These are phyloP conservation scores for Volucella zonaria DNA, from an alignment of 2,888 invertebrate species.

Conservation along the genomic window DNA sequence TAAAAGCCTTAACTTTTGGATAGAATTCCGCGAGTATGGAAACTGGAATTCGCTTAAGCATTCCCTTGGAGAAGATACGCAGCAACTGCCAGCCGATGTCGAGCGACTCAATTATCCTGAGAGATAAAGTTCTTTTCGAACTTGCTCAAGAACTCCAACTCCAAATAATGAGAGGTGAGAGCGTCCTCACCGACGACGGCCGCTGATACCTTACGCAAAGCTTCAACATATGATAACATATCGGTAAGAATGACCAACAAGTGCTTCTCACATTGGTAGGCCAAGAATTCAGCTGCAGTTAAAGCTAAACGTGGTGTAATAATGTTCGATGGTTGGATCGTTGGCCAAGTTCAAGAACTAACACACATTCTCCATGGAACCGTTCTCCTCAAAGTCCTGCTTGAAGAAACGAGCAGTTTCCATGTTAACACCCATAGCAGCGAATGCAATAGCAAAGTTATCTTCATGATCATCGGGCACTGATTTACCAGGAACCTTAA, in stretches of 20 bases:
- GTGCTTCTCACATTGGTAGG: constrained; percentile 99
- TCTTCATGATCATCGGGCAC: constrained; percentile 97
- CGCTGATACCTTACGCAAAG: too few species aligned
- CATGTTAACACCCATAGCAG: constrained; percentile 97
- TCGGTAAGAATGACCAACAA: constrained; percentile 99
- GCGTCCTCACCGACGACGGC: too few species aligned
- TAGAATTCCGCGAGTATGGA: constrained; percentile 98
- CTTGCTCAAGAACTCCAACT: too few species aligned
- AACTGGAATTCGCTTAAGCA: constrained; percentile 99
- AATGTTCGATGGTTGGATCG: too few species aligned
- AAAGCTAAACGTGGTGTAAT: too few species aligned
- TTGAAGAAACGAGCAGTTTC: constrained; percentile 99
- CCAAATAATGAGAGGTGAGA: too few species aligned
- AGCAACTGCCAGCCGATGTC: constrained; percentile 99
- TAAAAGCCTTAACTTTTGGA: constrained; percentile 84
- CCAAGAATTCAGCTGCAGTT: constrained; percentile 99
- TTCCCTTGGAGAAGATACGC: constrained; percentile 99
- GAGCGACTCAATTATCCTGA: constrained; percentile 98
- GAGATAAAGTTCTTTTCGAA: too few species aligned
- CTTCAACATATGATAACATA: constrained; percentile 99
- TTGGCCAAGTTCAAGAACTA: too few species aligned
- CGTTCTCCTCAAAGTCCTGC: constrained; percentile 98
- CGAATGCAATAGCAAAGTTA: constrained; percentile 90
- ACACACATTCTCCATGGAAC: constrained; percentile 99
- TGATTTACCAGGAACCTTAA: constrained; percentile 93